These are phyloP conservation scores for Cyanistes caeruleus DNA, from an alignment of 2,113 vertebrate species.

Conservation along the genomic window DNA sequence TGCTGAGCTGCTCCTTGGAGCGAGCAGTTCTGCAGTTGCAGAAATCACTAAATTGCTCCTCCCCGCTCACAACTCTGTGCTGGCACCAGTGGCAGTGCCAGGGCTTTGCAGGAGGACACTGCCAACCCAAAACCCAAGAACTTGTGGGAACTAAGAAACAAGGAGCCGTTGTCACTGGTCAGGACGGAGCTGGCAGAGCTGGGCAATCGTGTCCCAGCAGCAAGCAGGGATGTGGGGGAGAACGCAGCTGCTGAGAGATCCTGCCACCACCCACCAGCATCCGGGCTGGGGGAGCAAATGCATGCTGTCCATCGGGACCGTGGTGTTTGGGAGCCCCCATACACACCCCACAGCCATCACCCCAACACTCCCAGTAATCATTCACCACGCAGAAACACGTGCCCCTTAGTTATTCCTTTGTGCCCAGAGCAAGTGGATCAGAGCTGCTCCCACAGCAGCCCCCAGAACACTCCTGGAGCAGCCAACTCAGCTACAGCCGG, in stretches of 20 bases:
- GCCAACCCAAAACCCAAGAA: background rate
- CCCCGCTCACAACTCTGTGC: background rate
- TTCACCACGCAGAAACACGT: accelerated
- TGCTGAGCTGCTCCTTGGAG: background rate
- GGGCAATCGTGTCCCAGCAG: background rate
- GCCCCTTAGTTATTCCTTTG: background rate
- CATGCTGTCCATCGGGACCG: accelerated
- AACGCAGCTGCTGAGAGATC: accelerated
- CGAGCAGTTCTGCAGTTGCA: background rate
- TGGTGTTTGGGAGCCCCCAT: accelerated
- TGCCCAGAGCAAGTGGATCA: accelerated
- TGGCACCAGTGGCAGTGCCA: accelerated
- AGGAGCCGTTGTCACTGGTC: background rate
- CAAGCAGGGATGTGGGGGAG: background rate
- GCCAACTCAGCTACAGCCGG: background rate
- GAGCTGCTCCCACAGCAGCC: background rate
- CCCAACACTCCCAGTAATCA: accelerated
- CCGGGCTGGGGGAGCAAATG: accelerated
- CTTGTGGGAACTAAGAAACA: background rate
- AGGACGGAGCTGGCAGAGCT: accelerated
- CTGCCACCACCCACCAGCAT: background rate
- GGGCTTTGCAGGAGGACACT: background rate
- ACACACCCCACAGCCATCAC: accelerated
- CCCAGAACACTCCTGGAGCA: accelerated
- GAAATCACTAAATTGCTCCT: background rate